Evolutionary conservation across 1,140 invertebrate species (phyloP).

Genomic region (Latrodectus geometricus): DNA sequence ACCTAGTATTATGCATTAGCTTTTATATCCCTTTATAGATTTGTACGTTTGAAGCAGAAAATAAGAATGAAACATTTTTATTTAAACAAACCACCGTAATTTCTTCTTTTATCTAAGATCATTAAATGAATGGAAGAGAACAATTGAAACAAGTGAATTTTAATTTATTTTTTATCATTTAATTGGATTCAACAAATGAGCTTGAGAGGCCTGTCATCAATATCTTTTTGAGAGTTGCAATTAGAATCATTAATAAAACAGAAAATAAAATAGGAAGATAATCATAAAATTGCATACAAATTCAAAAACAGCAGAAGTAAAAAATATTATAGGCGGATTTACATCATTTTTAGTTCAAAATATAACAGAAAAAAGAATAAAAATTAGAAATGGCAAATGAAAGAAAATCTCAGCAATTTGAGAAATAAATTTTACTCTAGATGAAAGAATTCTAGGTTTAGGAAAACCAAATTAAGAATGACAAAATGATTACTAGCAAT

Average conservation of each 20-base stretch:
- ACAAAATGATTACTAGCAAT: constrained; percentile 31
- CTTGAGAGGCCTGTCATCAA: neutral
- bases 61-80: neutral
- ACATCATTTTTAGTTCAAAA: neutral
- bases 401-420: constrained; percentile 22
- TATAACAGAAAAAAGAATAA: constrained; percentile 9
- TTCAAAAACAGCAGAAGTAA: neutral
- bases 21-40: neutral
- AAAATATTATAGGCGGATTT: constrained; percentile 16
- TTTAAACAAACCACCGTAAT: neutral
- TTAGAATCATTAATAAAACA: constrained; percentile 46
- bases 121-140: constrained; percentile 23
- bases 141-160: constrained; percentile 31
- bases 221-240: constrained; percentile 43
- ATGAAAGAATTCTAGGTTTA: neutral
- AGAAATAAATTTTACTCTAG: constrained; percentile 19
- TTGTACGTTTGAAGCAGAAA: neutral
- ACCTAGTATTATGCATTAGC: neutral
- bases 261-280: constrained; percentile 4
- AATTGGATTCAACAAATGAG: constrained; percentile 46
- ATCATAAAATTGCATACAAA: constrained; percentile 26
- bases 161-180: constrained; percentile 31
- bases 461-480: constrained; percentile 28
- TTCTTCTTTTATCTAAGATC: neutral
- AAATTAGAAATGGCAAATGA: neutral